Evolutionary conservation across 1,140 invertebrate genomes (phyloP), one percentile per base, ranked within the genome.

Genomic region (Drosophila tsacasi): DNA sequence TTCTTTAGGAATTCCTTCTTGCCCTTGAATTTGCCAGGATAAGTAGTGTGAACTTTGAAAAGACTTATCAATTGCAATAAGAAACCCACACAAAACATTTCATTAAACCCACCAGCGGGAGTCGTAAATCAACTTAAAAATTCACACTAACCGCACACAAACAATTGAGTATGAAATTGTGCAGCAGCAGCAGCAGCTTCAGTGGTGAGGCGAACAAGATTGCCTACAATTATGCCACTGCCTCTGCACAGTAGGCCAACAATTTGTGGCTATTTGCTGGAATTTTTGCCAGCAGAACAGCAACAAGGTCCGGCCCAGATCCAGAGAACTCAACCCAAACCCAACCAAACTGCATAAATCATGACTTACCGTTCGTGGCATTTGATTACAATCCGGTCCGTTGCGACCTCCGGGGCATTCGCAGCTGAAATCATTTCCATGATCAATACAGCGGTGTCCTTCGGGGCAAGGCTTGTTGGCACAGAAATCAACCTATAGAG

Each of bases 381-480:
- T 93, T 87, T 93, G 92, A 85, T 93, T 94, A 91, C 95, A 96
- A 90, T 95, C 94, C 49, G 94, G 94, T 50, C 96, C 96, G 54
- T 95, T 95, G 84, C 94, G 96, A 46, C 96, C 96, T 89, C 92
- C 92, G n/a, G 95, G 95, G 93, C 96, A 97, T 79, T 96, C 95
- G 92, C 96, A 97, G 27, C 94, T 94, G 86, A 95, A 96, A 81
- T 95, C 96, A 93, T 96, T 96, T 71, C 96, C 96, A 78, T 94
- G 94, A 92, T 96, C 95, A 68, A 95, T 93, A 91, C 96, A 96
- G 66, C 94, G 94, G 54, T 94, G 94, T 62, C 94, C 95, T 68
- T 94, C 93, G n/a, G 94, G 94, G 79, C 95, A 96, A 32, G 96
- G 96, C 77, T 95, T 95, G 37, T 95, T 95, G 32, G 95, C 94